A percentile compares a stretch with the other conserved stretches of the same genome.
Evolutionary conservation across 2,113 vertebrate genomes (phyloP).

Genomic region (Irena cyanogastra): DNA sequence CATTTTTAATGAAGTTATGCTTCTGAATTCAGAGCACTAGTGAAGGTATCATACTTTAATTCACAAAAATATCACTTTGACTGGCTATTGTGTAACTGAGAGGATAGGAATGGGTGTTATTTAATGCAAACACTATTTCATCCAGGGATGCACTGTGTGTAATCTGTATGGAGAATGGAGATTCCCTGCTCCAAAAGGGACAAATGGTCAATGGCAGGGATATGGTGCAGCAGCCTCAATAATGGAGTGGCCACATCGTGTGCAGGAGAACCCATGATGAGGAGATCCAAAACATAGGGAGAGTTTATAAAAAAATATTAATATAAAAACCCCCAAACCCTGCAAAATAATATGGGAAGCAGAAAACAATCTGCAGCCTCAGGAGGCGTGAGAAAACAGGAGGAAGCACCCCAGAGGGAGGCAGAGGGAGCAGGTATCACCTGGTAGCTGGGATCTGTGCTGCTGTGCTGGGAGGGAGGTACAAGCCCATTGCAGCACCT

Average conservation of each 20-base stretch:
- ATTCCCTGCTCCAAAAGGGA: neutral
- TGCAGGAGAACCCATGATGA: neutral
- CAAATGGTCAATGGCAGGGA: neutral
- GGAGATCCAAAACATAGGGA: neutral
- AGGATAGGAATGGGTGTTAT: neutral
- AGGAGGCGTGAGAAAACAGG: neutral
- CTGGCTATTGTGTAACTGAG: neutral
- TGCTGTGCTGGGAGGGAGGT: neutral
- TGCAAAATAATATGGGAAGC: neutral
- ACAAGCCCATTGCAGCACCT: neutral
- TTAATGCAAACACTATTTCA: neutral
- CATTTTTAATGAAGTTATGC: slow-evolving; percentile 25
- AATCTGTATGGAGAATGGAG: rapidly evolving
- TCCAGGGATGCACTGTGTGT: neutral
- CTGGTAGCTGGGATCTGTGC: neutral
- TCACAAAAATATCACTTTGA: neutral
- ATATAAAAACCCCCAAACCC: neutral
- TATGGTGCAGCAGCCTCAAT: neutral
- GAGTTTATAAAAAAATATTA: neutral
- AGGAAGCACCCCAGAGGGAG: neutral
- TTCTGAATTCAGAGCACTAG: neutral
- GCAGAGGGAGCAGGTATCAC: neutral
- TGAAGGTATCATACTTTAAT: neutral
- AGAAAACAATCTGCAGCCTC: neutral
- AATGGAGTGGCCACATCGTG: rapidly evolving